These are phyloP conservation scores for Arge pagana DNA, from an alignment of 2,888 invertebrate species.

Conservation along the genomic window DNA sequence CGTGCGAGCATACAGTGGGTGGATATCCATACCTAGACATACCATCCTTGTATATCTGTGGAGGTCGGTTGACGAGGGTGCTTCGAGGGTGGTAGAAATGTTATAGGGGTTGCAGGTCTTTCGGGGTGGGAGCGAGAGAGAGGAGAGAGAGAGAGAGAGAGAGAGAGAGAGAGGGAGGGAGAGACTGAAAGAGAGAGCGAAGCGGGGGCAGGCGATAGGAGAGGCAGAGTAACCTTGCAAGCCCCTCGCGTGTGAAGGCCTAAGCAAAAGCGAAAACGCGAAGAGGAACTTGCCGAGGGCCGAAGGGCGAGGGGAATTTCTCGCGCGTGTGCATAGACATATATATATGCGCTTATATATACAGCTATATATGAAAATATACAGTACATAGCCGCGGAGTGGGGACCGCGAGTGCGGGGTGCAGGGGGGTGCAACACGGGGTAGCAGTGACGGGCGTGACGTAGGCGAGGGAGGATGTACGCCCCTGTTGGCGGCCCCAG, in stretches of 20 bases:
- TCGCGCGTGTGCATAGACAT: no score
- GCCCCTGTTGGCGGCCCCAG: constrained; percentile 54
- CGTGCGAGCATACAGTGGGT: background rate
- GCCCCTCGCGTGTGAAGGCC: constrained; percentile 1
- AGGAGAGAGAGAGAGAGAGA: constrained; percentile 24
- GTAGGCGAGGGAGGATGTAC: constrained; percentile 57
- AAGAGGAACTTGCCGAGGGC: no score
- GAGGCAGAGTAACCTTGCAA: constrained; percentile 18
- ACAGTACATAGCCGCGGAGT: background rate
- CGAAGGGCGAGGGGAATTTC: no score
- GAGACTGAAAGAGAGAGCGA: constrained; percentile 26
- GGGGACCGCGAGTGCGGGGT: constrained; percentile 34
- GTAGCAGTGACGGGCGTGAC: constrained; percentile 57
- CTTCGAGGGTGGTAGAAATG: constrained; percentile 20
- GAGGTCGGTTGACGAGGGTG: constrained; percentile 23
- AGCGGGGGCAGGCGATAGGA: constrained; percentile 3
- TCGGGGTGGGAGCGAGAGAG: constrained; percentile 11
- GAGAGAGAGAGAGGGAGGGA: constrained; percentile 27
- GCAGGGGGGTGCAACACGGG: constrained; percentile 46
- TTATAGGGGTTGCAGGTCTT: constrained; percentile 4
- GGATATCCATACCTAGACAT: background rate
- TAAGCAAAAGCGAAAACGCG: no score
- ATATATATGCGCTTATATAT: no score
- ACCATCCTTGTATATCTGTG: background rate
- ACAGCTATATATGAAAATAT: no score